Evolutionary conservation across 2,797 vertebrate species (phyloP), one percentile per base, ranked within the genome.

Genomic region (Enteromius thamalakanensis): DNA sequence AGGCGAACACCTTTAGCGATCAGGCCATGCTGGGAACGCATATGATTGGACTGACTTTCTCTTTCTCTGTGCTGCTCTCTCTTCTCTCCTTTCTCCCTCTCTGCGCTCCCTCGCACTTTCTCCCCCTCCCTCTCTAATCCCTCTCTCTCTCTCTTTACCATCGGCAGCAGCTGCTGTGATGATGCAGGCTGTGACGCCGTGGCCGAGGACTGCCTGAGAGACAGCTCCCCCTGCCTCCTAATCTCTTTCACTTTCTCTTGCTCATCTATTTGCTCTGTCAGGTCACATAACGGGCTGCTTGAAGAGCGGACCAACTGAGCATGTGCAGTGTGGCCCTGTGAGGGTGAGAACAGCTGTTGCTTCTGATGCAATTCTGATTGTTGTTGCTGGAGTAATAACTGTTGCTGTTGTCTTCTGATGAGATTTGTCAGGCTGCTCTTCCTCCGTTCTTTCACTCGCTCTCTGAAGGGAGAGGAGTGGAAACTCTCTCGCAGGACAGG

Each of bases 211-310:
- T 58, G 77, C 26, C 71, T 67, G 37, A 68, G 81, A 79, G 67
- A 79, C 84, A 77, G 74, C 90, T 90, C 92, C 94, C 93, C 92
- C 88, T 91, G 86, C 89, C 93, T 92, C 85, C 79, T 87, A 89
- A 87, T 90, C 92, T 82, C 86, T 89, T 91, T 90, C 92, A 92
- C 86, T 92, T 94, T 95, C 93, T 92, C 88, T 87, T 77, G 78
- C 89, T 89, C 91, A 92, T 94, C 95, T 91, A 91, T 90, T 85
- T 76, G 86, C 87, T 93, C 91, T 0, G 86, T 76, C 53, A 89
- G 86, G 89, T 95, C 96, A 92, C 96, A 96, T 95, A 96, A 95
- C 84, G 96, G 95, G 93, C 92, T 93, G 96, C 96, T 94, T 49
- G 87, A 93, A 0, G 93, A 93, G 87, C 93, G 95, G 90, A 91